phyloP scores from a whole-genome alignment of 2,888 invertebrate genomes.

The Macrophya alboannulata region DNA sequence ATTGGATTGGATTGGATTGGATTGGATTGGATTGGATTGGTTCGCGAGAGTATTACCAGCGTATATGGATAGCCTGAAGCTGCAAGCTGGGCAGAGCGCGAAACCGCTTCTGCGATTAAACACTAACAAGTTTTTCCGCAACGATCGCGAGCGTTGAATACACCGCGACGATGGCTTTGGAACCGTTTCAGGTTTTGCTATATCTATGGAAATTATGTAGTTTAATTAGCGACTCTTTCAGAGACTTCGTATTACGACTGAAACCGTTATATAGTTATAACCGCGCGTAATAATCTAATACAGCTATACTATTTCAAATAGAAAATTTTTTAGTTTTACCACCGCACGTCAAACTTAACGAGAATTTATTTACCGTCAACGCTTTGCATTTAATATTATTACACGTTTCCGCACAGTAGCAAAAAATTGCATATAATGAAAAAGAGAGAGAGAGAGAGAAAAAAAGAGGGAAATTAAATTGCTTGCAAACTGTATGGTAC shows the following conservation, averaged over 20 bases:
- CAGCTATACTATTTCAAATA: not conserved
- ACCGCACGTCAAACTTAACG: not conserved
- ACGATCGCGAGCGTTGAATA: not conserved
- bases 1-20: not conserved
- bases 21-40: not conserved
- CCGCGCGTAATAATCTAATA: too few species aligned
- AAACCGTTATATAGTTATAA: not conserved
- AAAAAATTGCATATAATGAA: too few species aligned
- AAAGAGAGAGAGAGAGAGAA: too few species aligned
- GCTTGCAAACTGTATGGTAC: too few species aligned
- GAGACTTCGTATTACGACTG: not conserved
- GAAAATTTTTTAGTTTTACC: not conserved
- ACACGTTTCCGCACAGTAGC: not conserved
- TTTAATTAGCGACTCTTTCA: not conserved
- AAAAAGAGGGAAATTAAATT: too few species aligned
- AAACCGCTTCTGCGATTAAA: not conserved
- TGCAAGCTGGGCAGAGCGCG: not conserved
- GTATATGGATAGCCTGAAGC: not conserved
- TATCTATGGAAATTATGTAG: not conserved
- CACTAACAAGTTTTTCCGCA: not conserved
- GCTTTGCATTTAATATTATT: not conserved
- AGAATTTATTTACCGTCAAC: not conserved
- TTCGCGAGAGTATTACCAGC: not conserved
- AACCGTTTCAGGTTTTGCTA: not conserved
- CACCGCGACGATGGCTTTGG: not conserved